These are phyloP conservation scores for Parotocinclus haroldoi DNA, from an alignment of 2,797 vertebrate species.

Conservation along the genomic window DNA sequence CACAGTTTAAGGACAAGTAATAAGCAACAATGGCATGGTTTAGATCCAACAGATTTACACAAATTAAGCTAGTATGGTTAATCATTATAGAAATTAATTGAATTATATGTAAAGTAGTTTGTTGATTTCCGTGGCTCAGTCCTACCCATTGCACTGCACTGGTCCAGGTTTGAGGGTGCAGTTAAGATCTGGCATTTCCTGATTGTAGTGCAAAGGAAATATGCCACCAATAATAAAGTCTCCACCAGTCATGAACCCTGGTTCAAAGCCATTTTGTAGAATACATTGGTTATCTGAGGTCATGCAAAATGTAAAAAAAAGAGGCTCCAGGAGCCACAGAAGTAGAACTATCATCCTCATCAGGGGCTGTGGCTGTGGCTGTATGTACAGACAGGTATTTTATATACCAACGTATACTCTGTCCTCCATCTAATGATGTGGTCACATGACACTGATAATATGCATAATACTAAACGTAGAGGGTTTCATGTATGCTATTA, in stretches of 20 bases:
- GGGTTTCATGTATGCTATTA: too few species aligned
- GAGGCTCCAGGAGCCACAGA: constrained; percentile 42
- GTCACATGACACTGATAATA: neutral
- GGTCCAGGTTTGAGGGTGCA: constrained; percentile 61
- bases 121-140: neutral
- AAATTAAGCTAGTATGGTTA: too few species aligned
- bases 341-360: constrained; percentile 56
- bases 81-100: too few species aligned
- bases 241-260: constrained; percentile 60
- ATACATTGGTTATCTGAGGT: constrained; percentile 45
- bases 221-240: constrained; percentile 69
- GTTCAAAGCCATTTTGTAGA: constrained; percentile 62
- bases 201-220: constrained; percentile 72
- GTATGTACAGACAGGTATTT: neutral
- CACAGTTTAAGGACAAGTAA: neutral
- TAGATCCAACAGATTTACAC: too few species aligned
- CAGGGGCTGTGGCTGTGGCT: neutral
- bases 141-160: constrained; percentile 69
- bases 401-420: neutral
- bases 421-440: neutral
- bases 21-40: neutral
- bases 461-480: too few species aligned
- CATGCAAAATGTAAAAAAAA: constrained; percentile 20
- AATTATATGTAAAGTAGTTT: neutral
- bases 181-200: constrained; percentile 69